Evolutionary conservation across 1,140 invertebrate species (phyloP).

Genomic region (Portunus trituberculatus): DNA sequence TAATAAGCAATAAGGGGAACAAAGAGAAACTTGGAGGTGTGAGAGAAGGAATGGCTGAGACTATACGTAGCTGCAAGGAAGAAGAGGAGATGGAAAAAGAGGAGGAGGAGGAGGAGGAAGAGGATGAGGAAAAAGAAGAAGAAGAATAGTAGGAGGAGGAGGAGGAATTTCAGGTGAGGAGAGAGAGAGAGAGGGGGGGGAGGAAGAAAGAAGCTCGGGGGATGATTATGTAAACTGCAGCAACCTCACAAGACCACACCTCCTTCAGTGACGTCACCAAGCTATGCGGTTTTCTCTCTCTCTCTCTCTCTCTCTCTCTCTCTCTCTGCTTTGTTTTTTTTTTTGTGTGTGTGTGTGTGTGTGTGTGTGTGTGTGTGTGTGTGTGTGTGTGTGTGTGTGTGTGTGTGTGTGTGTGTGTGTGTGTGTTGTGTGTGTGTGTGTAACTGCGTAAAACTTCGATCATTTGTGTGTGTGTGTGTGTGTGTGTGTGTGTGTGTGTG

Average conservation of each 20-base stretch:
- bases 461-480: not conserved
- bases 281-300: constrained; percentile 11
- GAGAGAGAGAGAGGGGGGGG: not conserved
- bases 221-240: constrained; percentile 12
- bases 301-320: not conserved
- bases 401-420: too few relatives aligned
- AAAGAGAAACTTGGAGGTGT: not conserved
- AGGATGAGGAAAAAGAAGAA: too few relatives aligned
- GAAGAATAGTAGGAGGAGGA: not conserved
- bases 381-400: too few relatives aligned
- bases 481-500: not conserved
- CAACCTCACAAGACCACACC: not conserved
- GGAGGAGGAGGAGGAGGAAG: not conserved
- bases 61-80: not conserved
- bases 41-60: not conserved
- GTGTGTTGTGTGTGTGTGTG: not conserved
- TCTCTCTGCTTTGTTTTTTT: too few relatives aligned
- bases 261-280: not conserved
- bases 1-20: not conserved
- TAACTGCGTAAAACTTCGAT: too few relatives aligned
- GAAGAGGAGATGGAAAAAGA: not conserved
- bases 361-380: too few relatives aligned
- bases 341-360: too few relatives aligned
- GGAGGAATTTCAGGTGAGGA: not conserved
- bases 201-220: not conserved